Conservation (phyloP, 2,797 vertebrate species). For the Spondyliosoma cantharus region DNA sequence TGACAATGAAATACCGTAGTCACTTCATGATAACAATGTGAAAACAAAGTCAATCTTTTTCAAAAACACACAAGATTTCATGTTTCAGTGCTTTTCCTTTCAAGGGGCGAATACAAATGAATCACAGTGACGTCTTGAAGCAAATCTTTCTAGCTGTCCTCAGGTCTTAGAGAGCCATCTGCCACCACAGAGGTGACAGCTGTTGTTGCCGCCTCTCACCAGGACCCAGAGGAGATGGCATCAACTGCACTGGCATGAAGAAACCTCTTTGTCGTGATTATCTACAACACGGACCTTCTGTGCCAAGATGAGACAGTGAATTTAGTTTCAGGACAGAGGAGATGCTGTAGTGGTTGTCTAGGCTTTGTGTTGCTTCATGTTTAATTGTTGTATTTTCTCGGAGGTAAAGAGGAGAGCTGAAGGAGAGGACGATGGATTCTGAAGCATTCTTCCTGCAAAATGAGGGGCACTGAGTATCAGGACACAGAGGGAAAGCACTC, state of each 20-base stretch:
- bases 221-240: constrained; percentile 37
- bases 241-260: constrained; percentile 33
- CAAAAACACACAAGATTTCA: not conserved
- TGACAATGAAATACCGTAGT: not conserved
- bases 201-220: constrained; percentile 45
- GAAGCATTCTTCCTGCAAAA: constrained; percentile 7
- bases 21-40: not conserved
- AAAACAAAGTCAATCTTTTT: not conserved
- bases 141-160: constrained; percentile 17
- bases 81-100: constrained; percentile 15
- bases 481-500: not conserved
- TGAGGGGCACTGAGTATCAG: not conserved
- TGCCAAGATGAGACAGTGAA: not conserved
- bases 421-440: not conserved
- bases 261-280: constrained; percentile 45
- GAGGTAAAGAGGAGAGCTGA: not conserved
- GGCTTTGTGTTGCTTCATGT: not conserved
- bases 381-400: not conserved
- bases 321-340: not conserved
- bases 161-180: constrained; percentile 50
- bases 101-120: constrained; percentile 34
- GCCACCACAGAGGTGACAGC: constrained; percentile 48
- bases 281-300: constrained; percentile 12
- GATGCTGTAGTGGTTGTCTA: not conserved
- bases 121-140: constrained; percentile 19